Conservation (phyloP, 2,888 invertebrate genomes). For the Psylliodes chrysocephalus region DNA sequence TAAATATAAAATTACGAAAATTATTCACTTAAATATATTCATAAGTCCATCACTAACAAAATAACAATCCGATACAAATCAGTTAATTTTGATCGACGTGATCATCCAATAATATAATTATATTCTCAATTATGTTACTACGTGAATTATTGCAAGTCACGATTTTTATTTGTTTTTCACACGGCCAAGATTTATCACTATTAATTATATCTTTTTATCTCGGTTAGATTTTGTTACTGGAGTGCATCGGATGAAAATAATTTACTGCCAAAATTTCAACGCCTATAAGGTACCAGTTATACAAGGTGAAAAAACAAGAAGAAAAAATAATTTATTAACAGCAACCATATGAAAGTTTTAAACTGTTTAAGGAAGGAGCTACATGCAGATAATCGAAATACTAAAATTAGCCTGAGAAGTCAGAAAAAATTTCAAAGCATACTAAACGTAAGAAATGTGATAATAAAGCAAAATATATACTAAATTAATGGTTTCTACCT, state of each 20-base stretch:
- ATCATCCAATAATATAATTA: conserved; percentile 48
- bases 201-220: conserved; percentile 54
- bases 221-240: conserved; percentile 34
- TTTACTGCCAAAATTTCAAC: conserved; percentile 44
- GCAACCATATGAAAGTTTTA: too few species aligned
- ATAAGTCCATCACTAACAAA: conserved; percentile 5
- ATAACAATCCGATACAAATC: conserved; percentile 12
- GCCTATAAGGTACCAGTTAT: conserved; percentile 33
- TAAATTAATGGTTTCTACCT: too few species aligned
- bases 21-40: conserved; percentile 26
- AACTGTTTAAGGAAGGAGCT: too few species aligned
- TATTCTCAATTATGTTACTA: conserved; percentile 44
- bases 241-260: conserved; percentile 37
- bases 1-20: conserved; percentile 7
- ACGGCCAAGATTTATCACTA: conserved; percentile 52
- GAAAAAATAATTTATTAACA: too few species aligned
- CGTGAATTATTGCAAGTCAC: conserved; percentile 50
- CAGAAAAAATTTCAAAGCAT: too few species aligned
- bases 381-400: too few species aligned
- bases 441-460: too few species aligned
- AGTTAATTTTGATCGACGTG: conserved; percentile 44
- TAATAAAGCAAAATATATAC: too few species aligned
- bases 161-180: conserved; percentile 57
- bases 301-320: conserved; percentile 5
- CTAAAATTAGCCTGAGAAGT: too few species aligned